Percentiles rank a stretch among this genome's conserved stretches.
These are phyloP conservation scores for Chaetops frenatus DNA, from an alignment of 2,113 vertebrate genomes.

Conservation along the genomic window DNA sequence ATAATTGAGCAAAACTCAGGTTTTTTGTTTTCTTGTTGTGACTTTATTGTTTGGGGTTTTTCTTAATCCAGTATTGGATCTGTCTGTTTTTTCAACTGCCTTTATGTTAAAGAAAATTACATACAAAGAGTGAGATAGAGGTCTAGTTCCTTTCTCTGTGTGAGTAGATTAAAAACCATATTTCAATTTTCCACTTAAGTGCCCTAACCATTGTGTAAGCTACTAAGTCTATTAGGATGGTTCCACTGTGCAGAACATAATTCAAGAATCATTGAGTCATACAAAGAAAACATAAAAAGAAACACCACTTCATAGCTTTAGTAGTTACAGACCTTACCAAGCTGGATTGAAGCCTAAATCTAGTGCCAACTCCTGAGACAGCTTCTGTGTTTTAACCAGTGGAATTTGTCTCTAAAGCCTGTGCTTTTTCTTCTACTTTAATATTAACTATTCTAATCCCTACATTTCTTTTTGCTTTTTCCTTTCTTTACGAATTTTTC, in stretches of 20 bases:
- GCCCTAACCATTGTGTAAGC: not conserved
- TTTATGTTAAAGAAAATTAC: not conserved
- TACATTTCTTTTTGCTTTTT: not conserved
- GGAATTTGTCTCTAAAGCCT: not conserved
- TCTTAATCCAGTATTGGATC: not conserved
- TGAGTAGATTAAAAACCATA: slow-evolving; percentile 16
- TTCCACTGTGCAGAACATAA: slow-evolving; percentile 41
- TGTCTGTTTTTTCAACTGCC: not conserved
- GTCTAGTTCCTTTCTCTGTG: not conserved
- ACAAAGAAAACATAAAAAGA: slow-evolving; percentile 7
- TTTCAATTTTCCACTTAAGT: slow-evolving; percentile 53
- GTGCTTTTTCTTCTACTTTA: not conserved
- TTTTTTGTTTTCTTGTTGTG: not conserved
- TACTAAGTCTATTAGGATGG: slow-evolving; percentile 12
- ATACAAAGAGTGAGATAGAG: not conserved
- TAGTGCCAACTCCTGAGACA: not conserved
- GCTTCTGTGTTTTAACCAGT: not conserved
- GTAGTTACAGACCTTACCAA: not conserved
- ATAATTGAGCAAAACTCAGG: not conserved
- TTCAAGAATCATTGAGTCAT: slow-evolving; percentile 23
- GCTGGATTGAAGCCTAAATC: not conserved
- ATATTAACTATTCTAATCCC: not conserved
- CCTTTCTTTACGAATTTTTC: not conserved
- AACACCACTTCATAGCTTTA: not conserved
- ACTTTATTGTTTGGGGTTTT: not conserved